Percentiles rank a stretch among this genome's conserved stretches.
Evolutionary conservation across 2,797 vertebrate genomes (phyloP).

Genomic region (Tragopan temminckii): DNA sequence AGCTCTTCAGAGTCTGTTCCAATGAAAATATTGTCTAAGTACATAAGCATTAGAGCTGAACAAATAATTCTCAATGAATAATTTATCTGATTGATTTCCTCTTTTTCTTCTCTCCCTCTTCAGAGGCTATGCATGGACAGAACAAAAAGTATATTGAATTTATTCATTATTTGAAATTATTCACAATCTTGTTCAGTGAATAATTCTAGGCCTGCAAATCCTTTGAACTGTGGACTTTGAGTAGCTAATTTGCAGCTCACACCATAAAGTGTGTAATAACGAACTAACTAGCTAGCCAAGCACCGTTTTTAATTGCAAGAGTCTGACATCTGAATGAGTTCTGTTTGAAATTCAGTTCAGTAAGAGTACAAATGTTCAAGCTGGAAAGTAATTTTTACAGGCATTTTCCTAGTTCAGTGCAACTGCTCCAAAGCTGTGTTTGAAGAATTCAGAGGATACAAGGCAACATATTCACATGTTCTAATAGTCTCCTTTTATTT

Average conservation of each 20-base stretch:
- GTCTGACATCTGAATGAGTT: conserved; percentile 56
- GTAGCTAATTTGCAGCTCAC: conserved; percentile 69
- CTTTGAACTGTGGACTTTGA: conserved; percentile 66
- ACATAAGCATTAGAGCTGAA: conserved; percentile 76
- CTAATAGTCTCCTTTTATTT: neutral
- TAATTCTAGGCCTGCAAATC: conserved; percentile 70
- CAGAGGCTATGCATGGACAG: conserved; percentile 49
- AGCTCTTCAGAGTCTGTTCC: conserved; percentile 75
- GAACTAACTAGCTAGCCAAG: conserved; percentile 55
- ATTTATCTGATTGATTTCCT: conserved; percentile 78
- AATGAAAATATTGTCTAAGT: conserved; percentile 79
- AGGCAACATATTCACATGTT: neutral
- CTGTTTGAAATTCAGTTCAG: conserved; percentile 56
- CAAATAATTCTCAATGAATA: conserved; percentile 77
- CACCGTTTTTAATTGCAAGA: conserved; percentile 65
- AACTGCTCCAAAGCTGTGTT: neutral
- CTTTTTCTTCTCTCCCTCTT: conserved; percentile 68
- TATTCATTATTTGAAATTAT: conserved; percentile 78
- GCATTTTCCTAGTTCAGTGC: neutral
- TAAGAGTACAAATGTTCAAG: conserved; percentile 28
- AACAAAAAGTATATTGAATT: conserved; percentile 77
- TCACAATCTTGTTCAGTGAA: conserved; percentile 75
- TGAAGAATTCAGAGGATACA: neutral
- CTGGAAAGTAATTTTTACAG: conserved; percentile 49
- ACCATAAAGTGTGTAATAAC: conserved; percentile 52